A percentile compares a stretch with the other conserved stretches of the same genome.
These are phyloP conservation scores for Apolygus lucorum DNA, from an alignment of 1,140 invertebrate genomes.

Conservation along the genomic window DNA sequence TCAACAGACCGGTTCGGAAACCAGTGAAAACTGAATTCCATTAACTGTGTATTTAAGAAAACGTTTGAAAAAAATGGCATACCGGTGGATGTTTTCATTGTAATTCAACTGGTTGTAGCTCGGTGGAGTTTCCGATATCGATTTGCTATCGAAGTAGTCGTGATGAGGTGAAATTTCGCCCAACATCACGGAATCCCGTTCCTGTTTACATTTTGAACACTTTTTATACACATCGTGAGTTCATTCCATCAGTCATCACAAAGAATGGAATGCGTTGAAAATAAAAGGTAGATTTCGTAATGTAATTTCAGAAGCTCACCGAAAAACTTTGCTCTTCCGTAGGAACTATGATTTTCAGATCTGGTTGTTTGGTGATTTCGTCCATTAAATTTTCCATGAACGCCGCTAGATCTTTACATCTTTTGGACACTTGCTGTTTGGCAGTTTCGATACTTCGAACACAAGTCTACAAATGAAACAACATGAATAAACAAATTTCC, in stretches of 20 bases:
- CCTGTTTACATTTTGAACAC: too few species aligned
- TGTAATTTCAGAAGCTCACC: slow-evolving; percentile 48
- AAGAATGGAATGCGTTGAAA: too few species aligned
- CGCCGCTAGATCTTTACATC: slow-evolving; percentile 59
- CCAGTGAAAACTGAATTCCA: too few species aligned
- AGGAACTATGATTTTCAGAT: slow-evolving; percentile 32
- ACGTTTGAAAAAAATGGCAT: too few species aligned
- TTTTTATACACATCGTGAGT: too few species aligned
- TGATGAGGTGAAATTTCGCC: slow-evolving; percentile 80
- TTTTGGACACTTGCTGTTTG: slow-evolving; percentile 53
- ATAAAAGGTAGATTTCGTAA: slow-evolving; percentile 12
- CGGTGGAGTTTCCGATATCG: slow-evolving; percentile 68
- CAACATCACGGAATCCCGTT: slow-evolving; percentile 69
- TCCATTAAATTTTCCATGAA: slow-evolving; percentile 67
- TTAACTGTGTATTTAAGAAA: too few species aligned
- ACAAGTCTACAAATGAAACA: slow-evolving; percentile 39
- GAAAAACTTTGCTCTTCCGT: slow-evolving; percentile 44
- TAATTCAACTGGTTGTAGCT: slow-evolving; percentile 82
- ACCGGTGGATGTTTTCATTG: slow-evolving; percentile 69
- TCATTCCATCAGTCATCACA: too few species aligned
- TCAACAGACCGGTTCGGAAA: too few species aligned
- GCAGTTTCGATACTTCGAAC: slow-evolving; percentile 47
- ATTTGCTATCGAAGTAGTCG: slow-evolving; percentile 69
- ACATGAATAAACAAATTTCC: not conserved
- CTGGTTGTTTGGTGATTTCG: slow-evolving; percentile 44